Conservation (phyloP, 2,113 vertebrate genomes). For the Entelurus aequoreus region DNA sequence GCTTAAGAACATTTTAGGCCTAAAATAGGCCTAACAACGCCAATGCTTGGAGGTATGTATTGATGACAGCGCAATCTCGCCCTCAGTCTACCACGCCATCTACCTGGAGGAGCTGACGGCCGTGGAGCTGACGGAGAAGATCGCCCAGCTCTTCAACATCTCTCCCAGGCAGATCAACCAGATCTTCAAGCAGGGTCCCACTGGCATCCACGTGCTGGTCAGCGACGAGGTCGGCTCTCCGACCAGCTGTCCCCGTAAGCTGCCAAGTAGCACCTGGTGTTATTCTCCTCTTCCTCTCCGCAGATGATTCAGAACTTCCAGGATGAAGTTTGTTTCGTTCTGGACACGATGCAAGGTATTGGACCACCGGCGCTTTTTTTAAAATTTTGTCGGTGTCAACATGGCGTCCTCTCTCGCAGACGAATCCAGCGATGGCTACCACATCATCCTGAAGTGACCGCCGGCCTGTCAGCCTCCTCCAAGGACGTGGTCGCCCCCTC, state of each 20-base stretch:
- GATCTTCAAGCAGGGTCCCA: slow-evolving; percentile 94
- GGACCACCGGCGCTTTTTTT: neutral
- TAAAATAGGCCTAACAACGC: too few species aligned
- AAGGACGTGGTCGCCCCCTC: slow-evolving; percentile 19
- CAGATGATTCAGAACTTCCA: slow-evolving; percentile 98
- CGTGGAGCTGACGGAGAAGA: slow-evolving; percentile 85
- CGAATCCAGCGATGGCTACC: slow-evolving; percentile 87
- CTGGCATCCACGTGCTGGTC: slow-evolving; percentile 93
- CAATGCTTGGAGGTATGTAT: too few species aligned
- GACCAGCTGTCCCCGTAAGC: too few species aligned
- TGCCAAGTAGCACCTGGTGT: too few species aligned
- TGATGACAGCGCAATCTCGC: neutral
- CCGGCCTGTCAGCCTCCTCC: slow-evolving; percentile 25
- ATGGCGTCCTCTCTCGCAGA: slow-evolving; percentile 68
- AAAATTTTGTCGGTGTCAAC: neutral
- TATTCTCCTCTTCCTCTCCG: neutral
- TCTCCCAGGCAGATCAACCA: slow-evolving; percentile 90
- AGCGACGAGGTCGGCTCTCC: slow-evolving; percentile 83
- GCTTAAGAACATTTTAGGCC: too few species aligned
- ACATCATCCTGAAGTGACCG: slow-evolving; percentile 89
- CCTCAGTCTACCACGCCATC: slow-evolving; percentile 92
- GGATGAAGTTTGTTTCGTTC: slow-evolving; percentile 91
- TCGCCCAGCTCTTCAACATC: slow-evolving; percentile 95
- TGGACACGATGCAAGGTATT: slow-evolving; percentile 97
- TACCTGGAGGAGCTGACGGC: slow-evolving; percentile 91